Evolutionary conservation across 2,888 invertebrate genomes (phyloP), one percentile per base, ranked within the genome.

Genomic region (Cerastis leucographa): DNA sequence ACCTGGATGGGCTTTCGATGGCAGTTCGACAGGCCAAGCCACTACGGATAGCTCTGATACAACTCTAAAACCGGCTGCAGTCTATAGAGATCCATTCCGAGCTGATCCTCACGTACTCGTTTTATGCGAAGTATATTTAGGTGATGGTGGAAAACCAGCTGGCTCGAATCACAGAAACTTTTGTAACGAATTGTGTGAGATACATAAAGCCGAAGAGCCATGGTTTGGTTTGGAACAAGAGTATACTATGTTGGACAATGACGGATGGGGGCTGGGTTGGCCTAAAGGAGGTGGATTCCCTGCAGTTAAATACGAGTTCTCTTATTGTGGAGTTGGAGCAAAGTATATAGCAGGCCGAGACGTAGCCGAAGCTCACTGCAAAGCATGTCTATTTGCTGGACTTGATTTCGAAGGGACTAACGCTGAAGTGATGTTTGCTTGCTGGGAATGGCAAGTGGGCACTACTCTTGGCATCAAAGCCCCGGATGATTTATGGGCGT

Each of bases 201-300:
- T 97, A 71, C 98, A 98, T 51, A 97, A 97, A 81, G 97, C 97
- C 7, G 96, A 97, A 71, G 97, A 98, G 73, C 99, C 99, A 5
- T 99, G 99, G 99, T 99, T 99, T 92, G 99, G 99, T 7, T 98
- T 99, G 88, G 99, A 99, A 93, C 99, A 99, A 94, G 99, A 99
- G 91, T 99, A 99, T 93, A 98, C 99, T 5, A 97, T 99, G 92
- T 94, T 99, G 59, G 99, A 99, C 90, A 97, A 98, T 88, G 99
- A 99, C 91, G 97, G 98, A n/a, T 98, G 99, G 96, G 99, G 99
- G 9, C 97, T 99, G 68, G 99, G 99, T 46, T 99, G 99, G 99
- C 99, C 99, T 11, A 98, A 98, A 93, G 98, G 98, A 88, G 99
- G 99, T 70, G 99, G 98, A 89, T 99, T 99, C 2, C 99, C 98